These are phyloP conservation scores for Dasysyrphus tricinctus DNA, from an alignment of 2,888 invertebrate genomes.

Conservation along the genomic window DNA sequence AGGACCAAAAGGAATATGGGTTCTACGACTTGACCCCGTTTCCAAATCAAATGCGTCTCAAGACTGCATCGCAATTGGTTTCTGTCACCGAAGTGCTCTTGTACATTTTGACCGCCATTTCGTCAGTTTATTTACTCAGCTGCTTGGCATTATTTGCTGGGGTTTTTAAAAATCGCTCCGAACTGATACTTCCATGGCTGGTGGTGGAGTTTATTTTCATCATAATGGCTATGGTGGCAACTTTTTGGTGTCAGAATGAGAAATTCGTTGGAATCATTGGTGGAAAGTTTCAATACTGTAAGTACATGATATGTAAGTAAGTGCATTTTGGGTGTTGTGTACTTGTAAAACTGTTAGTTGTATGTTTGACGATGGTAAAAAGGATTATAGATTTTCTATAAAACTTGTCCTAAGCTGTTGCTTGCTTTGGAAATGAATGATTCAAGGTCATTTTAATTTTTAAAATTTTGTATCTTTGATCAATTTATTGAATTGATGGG, in stretches of 20 bases:
- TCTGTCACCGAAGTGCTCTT: slow-evolving; percentile 80
- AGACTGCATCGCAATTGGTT: slow-evolving; percentile 80
- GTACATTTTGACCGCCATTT: slow-evolving; percentile 79
- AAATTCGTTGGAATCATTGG: slow-evolving; percentile 80
- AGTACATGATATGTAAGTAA: slow-evolving; percentile 76
- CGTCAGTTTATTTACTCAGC: slow-evolving; percentile 80
- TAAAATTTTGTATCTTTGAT: too few species aligned
- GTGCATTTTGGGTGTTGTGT: slow-evolving; percentile 7
- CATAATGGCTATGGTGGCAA: slow-evolving; percentile 78
- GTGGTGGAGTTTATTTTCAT: slow-evolving; percentile 81
- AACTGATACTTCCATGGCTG: slow-evolving; percentile 82
- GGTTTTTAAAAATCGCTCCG: slow-evolving; percentile 81
- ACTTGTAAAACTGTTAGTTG: background rate
- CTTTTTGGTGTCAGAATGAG: slow-evolving; percentile 80
- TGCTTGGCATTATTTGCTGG: slow-evolving; percentile 81
- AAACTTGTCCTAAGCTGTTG: too few species aligned
- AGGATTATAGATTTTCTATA: background rate
- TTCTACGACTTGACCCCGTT: slow-evolving; percentile 81
- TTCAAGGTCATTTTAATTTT: too few species aligned
- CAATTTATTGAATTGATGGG: too few species aligned
- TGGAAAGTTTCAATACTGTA: slow-evolving; percentile 81
- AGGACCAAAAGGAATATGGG: slow-evolving; percentile 82
- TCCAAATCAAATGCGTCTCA: slow-evolving; percentile 81
- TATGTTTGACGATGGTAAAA: background rate
- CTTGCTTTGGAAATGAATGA: too few species aligned